These are phyloP conservation scores for Drosophila gaucha DNA, from an alignment of 2,888 invertebrate genomes.

Conservation along the genomic window DNA sequence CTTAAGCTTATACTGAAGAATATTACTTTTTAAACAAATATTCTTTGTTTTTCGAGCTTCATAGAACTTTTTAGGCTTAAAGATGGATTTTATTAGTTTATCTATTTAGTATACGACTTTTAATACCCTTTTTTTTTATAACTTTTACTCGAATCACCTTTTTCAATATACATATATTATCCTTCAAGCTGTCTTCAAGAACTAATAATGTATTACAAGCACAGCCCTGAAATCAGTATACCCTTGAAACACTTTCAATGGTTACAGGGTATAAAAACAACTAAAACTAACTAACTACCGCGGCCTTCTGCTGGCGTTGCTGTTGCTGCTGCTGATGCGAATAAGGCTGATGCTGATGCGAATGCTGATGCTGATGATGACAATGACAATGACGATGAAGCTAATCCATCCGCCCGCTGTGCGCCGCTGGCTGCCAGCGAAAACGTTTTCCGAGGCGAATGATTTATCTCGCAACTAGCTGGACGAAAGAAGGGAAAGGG, in stretches of 20 bases:
- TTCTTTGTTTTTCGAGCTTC: too few relatives aligned
- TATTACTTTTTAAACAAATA: too few relatives aligned
- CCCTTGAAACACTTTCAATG: neutral
- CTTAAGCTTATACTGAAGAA: too few relatives aligned
- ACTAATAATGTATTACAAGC: neutral
- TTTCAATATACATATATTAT: too few relatives aligned
- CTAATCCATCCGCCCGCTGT: slow-evolving; percentile 61
- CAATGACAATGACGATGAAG: slow-evolving; percentile 64
- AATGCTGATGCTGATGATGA: slow-evolving; percentile 47
- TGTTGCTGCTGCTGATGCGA: slow-evolving; percentile 4
- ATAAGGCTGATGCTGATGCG: slow-evolving; percentile 11
- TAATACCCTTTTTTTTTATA: too few relatives aligned
- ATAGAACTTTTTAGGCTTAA: too few relatives aligned
- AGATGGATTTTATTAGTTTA: too few relatives aligned
- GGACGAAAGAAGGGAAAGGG: neutral
- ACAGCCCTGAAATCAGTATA: neutral
- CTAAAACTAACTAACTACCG: slow-evolving; percentile 49
- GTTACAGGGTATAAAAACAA: slow-evolving; percentile 26
- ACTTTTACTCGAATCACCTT: too few relatives aligned
- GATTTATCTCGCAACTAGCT: slow-evolving; percentile 67
- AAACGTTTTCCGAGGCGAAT: slow-evolving; percentile 61
- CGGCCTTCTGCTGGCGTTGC: slow-evolving; percentile 8
- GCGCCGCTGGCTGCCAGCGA: slow-evolving; percentile 46
- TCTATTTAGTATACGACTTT: too few relatives aligned
- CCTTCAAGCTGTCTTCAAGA: too few relatives aligned